A percentile compares a stretch with the other conserved stretches of the same genome.
These are phyloP conservation scores for Achlya flavicornis DNA, from an alignment of 2,888 invertebrate genomes.

Conservation along the genomic window DNA sequence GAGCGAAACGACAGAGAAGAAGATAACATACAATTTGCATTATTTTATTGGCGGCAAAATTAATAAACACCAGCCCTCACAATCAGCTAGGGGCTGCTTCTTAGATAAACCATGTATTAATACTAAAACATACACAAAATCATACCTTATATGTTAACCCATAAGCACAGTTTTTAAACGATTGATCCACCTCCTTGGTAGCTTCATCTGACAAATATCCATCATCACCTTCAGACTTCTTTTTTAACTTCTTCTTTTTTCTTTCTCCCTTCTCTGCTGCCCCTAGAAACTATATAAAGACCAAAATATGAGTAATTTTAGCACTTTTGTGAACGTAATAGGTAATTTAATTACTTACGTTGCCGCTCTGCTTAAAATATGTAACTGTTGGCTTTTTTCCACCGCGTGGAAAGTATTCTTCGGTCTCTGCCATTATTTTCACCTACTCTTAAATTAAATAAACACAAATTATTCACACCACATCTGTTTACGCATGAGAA, in stretches of 20 bases:
- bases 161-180: constrained; percentile 64
- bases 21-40: too few species aligned
- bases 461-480: constrained; percentile 18
- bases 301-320: neutral
- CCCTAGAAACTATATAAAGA: constrained; percentile 62
- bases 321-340: too few species aligned
- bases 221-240: constrained; percentile 69
- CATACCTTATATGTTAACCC: constrained; percentile 65
- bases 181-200: constrained; percentile 56
- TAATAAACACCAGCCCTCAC: too few species aligned
- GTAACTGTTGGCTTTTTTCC: constrained; percentile 76
- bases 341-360: constrained; percentile 49
- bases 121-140: neutral
- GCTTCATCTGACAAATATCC: constrained; percentile 75
- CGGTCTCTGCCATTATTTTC: constrained; percentile 65
- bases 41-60: too few species aligned
- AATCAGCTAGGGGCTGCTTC: too few species aligned
- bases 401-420: constrained; percentile 84
- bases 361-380: constrained; percentile 73
- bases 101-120: neutral
- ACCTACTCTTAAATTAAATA: constrained; percentile 17
- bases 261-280: constrained; percentile 70
- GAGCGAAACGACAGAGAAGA: too few species aligned
- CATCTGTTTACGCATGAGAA: constrained; percentile 42
- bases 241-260: constrained; percentile 67